A percentile compares a stretch with the other conserved stretches of the same genome.
phyloP scores from a whole-genome alignment of 2,888 invertebrate species.

The Trypoxylon attenuatum region DNA sequence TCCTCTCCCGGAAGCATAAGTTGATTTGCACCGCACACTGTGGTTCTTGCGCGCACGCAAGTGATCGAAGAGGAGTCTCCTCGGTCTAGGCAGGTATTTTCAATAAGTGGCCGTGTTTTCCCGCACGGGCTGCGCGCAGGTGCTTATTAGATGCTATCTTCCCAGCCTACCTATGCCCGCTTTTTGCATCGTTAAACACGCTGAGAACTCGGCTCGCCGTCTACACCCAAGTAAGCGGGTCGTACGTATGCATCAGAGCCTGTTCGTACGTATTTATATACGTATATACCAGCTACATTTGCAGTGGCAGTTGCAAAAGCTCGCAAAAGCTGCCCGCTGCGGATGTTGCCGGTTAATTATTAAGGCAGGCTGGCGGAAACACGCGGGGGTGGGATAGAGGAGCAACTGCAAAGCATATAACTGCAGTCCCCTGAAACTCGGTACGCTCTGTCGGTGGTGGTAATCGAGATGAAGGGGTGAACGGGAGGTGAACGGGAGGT shows the following conservation, averaged over 20 bases:
- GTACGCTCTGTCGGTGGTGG: too few species aligned
- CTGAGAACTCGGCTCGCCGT: neutral
- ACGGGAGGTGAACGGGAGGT: too few species aligned
- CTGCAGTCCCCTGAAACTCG: too few species aligned
- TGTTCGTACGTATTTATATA: too few species aligned
- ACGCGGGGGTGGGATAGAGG: too few species aligned
- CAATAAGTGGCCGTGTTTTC: neutral
- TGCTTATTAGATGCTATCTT: neutral
- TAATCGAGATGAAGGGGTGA: too few species aligned
- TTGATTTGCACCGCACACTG: too few species aligned
- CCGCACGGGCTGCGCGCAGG: neutral
- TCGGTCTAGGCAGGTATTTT: neutral
- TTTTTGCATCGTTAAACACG: conserved; percentile 8
- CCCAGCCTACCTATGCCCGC: neutral
- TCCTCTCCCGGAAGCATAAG: too few species aligned
- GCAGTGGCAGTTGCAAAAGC: neutral
- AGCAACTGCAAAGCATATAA: neutral
- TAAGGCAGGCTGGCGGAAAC: neutral
- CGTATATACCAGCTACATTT: too few species aligned
- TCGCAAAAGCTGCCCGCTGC: neutral
- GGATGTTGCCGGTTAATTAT: conserved; percentile 3
- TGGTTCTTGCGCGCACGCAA: too few species aligned
- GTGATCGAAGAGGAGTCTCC: too few species aligned
- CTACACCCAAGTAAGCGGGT: neutral
- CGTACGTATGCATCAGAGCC: too few species aligned